A percentile compares a stretch with the other conserved stretches of the same genome.
Evolutionary conservation across 2,113 vertebrate species (phyloP).

Genomic region (Panthera leo): DNA sequence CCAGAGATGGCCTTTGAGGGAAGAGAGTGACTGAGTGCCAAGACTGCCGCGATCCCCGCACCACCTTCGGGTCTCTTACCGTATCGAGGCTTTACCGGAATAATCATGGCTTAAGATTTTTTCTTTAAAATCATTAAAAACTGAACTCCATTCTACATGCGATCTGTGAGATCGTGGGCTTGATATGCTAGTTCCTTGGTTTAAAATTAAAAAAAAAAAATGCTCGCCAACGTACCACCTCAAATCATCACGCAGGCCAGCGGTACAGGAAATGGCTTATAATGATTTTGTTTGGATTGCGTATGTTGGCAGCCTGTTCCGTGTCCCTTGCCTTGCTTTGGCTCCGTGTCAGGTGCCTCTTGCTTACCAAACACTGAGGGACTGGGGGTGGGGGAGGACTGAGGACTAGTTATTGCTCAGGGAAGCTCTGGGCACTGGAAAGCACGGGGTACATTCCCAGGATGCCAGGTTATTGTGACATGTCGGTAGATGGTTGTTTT

Average conservation of each 20-base stretch:
- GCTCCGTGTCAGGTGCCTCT: neutral
- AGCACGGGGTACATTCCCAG: neutral
- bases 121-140: neutral
- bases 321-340: neutral
- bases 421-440: neutral
- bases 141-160: neutral
- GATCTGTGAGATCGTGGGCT: neutral
- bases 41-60: neutral
- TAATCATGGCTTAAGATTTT: neutral
- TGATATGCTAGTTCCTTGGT: neutral
- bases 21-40: neutral
- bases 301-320: neutral
- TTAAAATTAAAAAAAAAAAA: neutral
- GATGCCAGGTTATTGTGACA: neutral
- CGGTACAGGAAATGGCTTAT: neutral
- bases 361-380: neutral
- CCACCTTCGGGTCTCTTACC: neutral
- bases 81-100: neutral
- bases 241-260: neutral
- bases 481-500: neutral
- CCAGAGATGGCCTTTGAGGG: neutral
- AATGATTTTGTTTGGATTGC: neutral
- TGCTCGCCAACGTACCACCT: neutral
- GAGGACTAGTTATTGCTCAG: neutral
- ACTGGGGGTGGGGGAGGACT: rapidly evolving